Conservation (phyloP, 1,140 invertebrate species). For the Chrysoperla carnea region DNA sequence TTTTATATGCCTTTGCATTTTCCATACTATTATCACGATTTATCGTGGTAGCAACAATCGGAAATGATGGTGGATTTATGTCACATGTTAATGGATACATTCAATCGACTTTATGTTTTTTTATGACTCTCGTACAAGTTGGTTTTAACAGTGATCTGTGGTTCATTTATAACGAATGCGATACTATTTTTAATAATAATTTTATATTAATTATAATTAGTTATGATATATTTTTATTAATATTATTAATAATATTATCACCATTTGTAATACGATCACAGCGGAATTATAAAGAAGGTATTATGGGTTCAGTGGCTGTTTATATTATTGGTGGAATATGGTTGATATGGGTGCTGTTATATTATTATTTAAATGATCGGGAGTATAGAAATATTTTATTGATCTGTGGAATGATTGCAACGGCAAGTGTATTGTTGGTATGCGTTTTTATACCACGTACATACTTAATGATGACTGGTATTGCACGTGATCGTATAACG, state of each 20-base stretch:
- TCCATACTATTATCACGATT: slow-evolving; percentile 28
- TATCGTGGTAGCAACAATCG: slow-evolving; percentile 29
- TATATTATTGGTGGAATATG: slow-evolving; percentile 24
- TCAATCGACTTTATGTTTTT: slow-evolving; percentile 26
- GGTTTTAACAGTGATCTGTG: slow-evolving; percentile 21
- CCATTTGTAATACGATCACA: slow-evolving; percentile 30
- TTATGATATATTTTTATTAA: slow-evolving; percentile 28
- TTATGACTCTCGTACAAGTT: slow-evolving; percentile 27
- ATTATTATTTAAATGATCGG: slow-evolving; percentile 19
- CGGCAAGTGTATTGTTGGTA: slow-evolving; percentile 26
- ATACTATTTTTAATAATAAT: slow-evolving; percentile 19
- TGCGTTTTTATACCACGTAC: slow-evolving; percentile 31
- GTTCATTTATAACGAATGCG: slow-evolving; percentile 15
- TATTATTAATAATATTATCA: slow-evolving; percentile 24
- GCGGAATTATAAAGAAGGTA: slow-evolving; percentile 33
- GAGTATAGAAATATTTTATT: slow-evolving; percentile 27
- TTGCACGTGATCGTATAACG: slow-evolving; percentile 21
- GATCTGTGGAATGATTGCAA: slow-evolving; percentile 25
- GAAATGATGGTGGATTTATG: slow-evolving; percentile 26
- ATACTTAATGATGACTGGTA: slow-evolving; percentile 27
- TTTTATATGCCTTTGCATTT: slow-evolving; percentile 28
- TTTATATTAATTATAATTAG: slow-evolving; percentile 19
- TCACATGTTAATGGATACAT: slow-evolving; percentile 33
- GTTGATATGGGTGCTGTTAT: slow-evolving; percentile 24
- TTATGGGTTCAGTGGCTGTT: slow-evolving; percentile 19